These are phyloP conservation scores for Boloria selene DNA, from an alignment of 2,888 invertebrate genomes.

Conservation along the genomic window DNA sequence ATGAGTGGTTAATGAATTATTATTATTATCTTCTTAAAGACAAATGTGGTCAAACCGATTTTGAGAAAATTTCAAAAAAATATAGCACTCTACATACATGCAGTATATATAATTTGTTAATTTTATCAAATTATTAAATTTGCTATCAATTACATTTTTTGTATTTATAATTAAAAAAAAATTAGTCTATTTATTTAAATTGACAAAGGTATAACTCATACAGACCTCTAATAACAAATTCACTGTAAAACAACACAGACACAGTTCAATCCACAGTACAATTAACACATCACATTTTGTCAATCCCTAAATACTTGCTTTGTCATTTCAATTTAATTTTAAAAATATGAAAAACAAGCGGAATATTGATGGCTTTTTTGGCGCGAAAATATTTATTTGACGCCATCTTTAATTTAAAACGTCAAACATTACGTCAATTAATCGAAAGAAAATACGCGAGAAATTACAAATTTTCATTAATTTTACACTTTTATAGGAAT, in stretches of 20 bases:
- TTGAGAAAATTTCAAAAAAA: too few species aligned
- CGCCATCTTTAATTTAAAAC: conserved; percentile 61
- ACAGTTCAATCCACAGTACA: conserved; percentile 41
- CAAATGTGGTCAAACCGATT: too few species aligned
- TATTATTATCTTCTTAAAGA: too few species aligned
- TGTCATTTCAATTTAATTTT: conserved; percentile 80
- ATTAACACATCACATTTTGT: conserved; percentile 53
- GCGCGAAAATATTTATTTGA: conserved; percentile 67
- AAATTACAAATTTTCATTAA: conserved; percentile 14
- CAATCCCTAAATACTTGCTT: conserved; percentile 49
- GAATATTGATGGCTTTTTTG: conserved; percentile 67
- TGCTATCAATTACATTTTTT: not conserved
- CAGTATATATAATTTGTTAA: too few species aligned
- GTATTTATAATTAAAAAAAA: too few species aligned
- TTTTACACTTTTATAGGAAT: conserved; percentile 7
- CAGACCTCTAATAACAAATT: conserved; percentile 40
- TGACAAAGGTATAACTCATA: conserved; percentile 12
- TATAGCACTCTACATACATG: too few species aligned
- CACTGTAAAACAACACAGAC: conserved; percentile 36
- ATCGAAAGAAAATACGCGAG: conserved; percentile 11
- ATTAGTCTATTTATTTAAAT: not conserved
- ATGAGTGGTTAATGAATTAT: too few species aligned
- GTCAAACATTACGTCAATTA: conserved; percentile 33
- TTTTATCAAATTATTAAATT: too few species aligned
- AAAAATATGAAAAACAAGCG: conserved; percentile 70